Percentiles rank a stretch among this genome's conserved stretches.
Evolutionary conservation across 2,888 invertebrate genomes (phyloP).

Genomic region (Tuberolachnus salignus): DNA sequence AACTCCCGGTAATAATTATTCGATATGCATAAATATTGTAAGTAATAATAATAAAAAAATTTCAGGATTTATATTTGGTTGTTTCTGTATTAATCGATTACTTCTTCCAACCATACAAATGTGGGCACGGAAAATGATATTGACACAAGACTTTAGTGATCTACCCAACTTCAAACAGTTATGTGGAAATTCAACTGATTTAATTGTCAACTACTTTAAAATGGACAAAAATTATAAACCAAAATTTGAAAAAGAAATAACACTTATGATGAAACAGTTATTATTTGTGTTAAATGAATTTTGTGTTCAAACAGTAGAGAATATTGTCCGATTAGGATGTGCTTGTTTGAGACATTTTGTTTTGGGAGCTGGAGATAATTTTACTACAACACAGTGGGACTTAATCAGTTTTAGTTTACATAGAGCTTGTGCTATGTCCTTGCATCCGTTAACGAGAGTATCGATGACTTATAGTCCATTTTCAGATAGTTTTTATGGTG

Average conservation of each 20-base stretch:
- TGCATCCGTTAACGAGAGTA: conserved; percentile 84
- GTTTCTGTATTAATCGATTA: conserved; percentile 90
- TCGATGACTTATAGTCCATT: conserved; percentile 88
- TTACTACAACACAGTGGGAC: conserved; percentile 86
- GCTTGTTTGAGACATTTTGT: conserved; percentile 86
- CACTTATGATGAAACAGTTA: conserved; percentile 83
- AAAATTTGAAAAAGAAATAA: conserved; percentile 62
- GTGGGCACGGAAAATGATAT: conserved; percentile 77
- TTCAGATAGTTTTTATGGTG: conserved; percentile 94
- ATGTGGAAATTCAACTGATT: conserved; percentile 88
- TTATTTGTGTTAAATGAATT: conserved; percentile 88
- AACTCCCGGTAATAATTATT: conserved; percentile 68
- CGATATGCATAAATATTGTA: neutral
- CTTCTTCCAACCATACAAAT: conserved; percentile 90
- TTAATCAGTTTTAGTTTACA: conserved; percentile 81
- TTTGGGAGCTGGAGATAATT: conserved; percentile 79
- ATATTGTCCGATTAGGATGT: conserved; percentile 87
- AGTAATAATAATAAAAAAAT: conserved; percentile 36
- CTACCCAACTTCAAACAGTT: conserved; percentile 94
- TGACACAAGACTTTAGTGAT: conserved; percentile 55
- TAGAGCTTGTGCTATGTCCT: conserved; percentile 82
- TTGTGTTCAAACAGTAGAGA: conserved; percentile 86
- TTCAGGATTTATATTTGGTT: conserved; percentile 83
- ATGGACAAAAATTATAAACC: conserved; percentile 35
- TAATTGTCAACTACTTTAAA: conserved; percentile 81